Conservation (phyloP, 1,140 invertebrate species). For the Planococcus citri region DNA sequence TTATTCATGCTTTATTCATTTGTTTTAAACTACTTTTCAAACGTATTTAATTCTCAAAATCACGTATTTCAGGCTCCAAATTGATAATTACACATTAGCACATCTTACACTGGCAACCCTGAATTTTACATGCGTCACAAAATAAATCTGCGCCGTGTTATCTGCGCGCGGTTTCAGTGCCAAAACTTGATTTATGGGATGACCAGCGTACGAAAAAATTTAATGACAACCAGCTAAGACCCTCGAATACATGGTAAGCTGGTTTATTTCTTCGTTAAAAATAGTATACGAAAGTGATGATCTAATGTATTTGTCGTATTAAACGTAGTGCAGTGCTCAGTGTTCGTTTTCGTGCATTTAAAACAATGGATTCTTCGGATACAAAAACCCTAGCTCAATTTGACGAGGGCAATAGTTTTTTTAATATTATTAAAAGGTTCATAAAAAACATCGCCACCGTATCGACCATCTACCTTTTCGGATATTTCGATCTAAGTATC, state of each 20-base stretch:
- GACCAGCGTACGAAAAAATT: background rate
- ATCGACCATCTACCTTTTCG: conserved; percentile 62
- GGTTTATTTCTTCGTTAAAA: background rate
- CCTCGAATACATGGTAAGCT: background rate
- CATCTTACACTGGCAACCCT: background rate
- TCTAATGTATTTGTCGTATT: background rate
- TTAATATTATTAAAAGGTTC: conserved; percentile 26
- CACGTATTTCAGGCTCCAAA: no score
- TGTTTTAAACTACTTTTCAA: no score
- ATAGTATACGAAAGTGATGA: background rate
- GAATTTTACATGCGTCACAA: background rate
- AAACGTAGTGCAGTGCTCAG: background rate
- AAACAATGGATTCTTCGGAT: background rate
- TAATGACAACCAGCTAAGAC: background rate
- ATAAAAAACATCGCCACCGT: conserved; percentile 39
- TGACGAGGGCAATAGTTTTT: conserved; percentile 23
- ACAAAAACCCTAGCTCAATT: background rate
- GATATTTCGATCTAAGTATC: conserved; percentile 71
- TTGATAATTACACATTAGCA: no score
- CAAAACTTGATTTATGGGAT: background rate
- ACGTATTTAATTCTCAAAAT: no score
- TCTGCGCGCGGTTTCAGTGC: no score
- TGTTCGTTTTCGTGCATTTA: background rate
- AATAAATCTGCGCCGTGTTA: background rate
- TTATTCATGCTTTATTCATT: no score